phyloP scores from a whole-genome alignment of 2,888 invertebrate genomes.

The Megamerina dolium region DNA sequence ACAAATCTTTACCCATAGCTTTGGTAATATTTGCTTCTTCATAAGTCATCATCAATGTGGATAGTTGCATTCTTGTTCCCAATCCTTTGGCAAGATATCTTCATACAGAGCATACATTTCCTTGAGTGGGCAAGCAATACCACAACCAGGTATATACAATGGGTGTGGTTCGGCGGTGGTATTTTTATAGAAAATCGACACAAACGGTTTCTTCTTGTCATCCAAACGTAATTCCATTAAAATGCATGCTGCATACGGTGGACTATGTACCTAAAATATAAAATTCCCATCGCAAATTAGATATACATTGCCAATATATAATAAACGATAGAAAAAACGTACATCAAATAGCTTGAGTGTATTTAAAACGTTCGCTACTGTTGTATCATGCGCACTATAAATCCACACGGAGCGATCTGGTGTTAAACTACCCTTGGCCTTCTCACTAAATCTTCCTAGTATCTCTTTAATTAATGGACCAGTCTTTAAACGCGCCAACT shows the following conservation, averaged over 20 bases:
- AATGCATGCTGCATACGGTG: constrained; percentile 64
- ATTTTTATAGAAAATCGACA: constrained; percentile 63
- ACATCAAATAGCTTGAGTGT: constrained; percentile 62
- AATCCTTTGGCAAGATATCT: constrained; percentile 58
- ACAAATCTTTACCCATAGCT: constrained; percentile 43
- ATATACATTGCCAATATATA: background rate
- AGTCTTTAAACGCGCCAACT: constrained; percentile 56
- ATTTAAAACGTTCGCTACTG: constrained; percentile 67
- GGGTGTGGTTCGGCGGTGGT: constrained; percentile 55
- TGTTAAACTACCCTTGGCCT: constrained; percentile 45
- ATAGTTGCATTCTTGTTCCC: constrained; percentile 62
- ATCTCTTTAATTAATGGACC: constrained; percentile 69
- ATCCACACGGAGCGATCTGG: constrained; percentile 60
- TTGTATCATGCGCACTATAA: constrained; percentile 78
- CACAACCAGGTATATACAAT: constrained; percentile 61
- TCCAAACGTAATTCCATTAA: constrained; percentile 61
- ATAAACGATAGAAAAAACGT: constrained; percentile 8
- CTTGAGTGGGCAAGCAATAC: constrained; percentile 57
- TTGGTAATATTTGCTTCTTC: constrained; percentile 44
- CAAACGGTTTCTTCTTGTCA: constrained; percentile 40
- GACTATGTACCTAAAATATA: constrained; percentile 53
- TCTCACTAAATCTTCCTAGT: constrained; percentile 56
- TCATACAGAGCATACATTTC: constrained; percentile 56
- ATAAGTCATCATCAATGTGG: constrained; percentile 48
- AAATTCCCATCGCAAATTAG: background rate